phyloP scores from a whole-genome alignment of 2,888 invertebrate genomes.

The Eupithecia pulchellata region DNA sequence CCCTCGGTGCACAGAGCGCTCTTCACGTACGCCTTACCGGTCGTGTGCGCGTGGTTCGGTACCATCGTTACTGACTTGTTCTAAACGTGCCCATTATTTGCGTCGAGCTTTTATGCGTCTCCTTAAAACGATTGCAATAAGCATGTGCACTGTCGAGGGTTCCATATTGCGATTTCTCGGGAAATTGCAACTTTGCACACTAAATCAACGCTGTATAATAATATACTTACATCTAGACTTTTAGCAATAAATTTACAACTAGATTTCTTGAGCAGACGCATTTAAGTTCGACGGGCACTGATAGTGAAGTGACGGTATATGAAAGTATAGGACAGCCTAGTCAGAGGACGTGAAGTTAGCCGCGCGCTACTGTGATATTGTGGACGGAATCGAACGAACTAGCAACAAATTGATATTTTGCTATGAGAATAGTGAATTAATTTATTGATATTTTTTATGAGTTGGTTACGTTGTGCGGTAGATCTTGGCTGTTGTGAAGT shows the following conservation, averaged over 20 bases:
- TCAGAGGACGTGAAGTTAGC: conserved; percentile 60
- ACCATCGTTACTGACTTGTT: conserved; percentile 92
- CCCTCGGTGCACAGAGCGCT: conserved; percentile 87
- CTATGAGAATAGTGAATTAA: conserved; percentile 59
- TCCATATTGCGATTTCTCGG: neutral
- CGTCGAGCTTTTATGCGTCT: conserved; percentile 20
- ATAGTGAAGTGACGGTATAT: conserved; percentile 29
- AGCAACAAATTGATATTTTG: conserved; percentile 56
- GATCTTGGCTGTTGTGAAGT: conserved; percentile 15
- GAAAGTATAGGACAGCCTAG: conserved; percentile 61
- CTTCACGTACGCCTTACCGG: conserved; percentile 91
- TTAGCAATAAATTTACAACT: neutral
- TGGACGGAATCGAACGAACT: conserved; percentile 55
- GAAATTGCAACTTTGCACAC: neutral
- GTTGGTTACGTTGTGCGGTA: conserved; percentile 42
- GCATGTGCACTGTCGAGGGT: neutral
- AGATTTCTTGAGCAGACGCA: conserved; percentile 23
- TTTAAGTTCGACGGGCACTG: conserved; percentile 33
- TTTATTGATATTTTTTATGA: conserved; percentile 55
- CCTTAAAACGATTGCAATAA: neutral
- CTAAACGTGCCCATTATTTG: conserved; percentile 75
- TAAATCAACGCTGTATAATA: neutral
- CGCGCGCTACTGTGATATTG: conserved; percentile 73
- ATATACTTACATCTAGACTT: too few relatives aligned
- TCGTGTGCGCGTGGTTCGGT: conserved; percentile 94